Base-by-base conservation (phyloP, 2,888 invertebrate genomes). In the Halictus quadricinctus region DNA sequence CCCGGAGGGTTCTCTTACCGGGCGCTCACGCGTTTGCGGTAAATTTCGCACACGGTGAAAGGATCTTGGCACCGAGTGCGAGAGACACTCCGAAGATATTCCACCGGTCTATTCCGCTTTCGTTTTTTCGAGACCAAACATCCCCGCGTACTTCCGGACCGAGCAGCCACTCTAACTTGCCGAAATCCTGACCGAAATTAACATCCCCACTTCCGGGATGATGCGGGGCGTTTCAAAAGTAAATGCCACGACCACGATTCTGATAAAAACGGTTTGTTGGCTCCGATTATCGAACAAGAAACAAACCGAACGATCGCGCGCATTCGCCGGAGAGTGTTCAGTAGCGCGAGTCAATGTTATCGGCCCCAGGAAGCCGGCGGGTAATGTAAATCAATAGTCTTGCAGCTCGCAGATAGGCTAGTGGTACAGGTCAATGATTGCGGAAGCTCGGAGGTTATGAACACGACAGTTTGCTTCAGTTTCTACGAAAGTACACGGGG, bases 31-130 rank as follows among this genome's bases (percentile, higher is more conserved):
- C 64, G 66, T 76, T 76, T 50, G 66, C 50, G 66, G 76, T 69
- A 50, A 76, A 76, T 76, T 76, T 46, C 29, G 76, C 64, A 13
- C 36, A 21, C 36, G 36, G 18, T 70, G 69, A 69, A 69, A 70
- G 66, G 77, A 70, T 69, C 77, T 54, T 54, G 69, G 50, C 41
- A 25, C 41, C 69, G 69, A 50, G 77, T 29, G 29, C n/a, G 41
- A 18, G 6, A 76, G 66, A 66, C 48, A 29, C 48, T 36, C 43
- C 76, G 25, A 29, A 29, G 48, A 76, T 64, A 36, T 36, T 76
- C 64, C 18, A 25, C 3, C 8, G 66, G 15, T 15, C n/a, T 7
- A n/a, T n/a, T 41, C 8, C 15, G 48, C 25, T 25, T 46, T 29
- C 25, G 18, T 60, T 75, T 43, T 75, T 60, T 43, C 41, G 18